Percentiles rank a stretch among this genome's conserved stretches.
These are phyloP conservation scores for Morone saxatilis DNA, from an alignment of 2,113 vertebrate genomes.

Conservation along the genomic window DNA sequence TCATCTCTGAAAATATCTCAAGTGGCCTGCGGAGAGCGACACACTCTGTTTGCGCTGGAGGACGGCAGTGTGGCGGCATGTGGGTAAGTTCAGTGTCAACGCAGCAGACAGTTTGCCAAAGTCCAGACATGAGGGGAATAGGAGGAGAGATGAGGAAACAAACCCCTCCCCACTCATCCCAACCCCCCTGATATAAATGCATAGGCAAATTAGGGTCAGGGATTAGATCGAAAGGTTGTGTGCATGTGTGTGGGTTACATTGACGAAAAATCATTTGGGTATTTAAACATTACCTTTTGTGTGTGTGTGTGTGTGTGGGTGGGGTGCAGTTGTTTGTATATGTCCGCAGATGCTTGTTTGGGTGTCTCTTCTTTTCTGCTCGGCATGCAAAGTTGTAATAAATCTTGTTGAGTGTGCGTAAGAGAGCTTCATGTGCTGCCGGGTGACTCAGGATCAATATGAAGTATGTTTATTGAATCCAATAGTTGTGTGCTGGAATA, in stretches of 20 bases:
- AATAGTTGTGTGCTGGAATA: slow-evolving; percentile 67
- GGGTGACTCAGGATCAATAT: slow-evolving; percentile 72
- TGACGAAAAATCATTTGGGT: slow-evolving; percentile 57
- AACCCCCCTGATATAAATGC: slow-evolving; percentile 54
- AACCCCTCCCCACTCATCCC: slow-evolving; percentile 66
- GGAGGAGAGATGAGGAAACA: slow-evolving; percentile 65
- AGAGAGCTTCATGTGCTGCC: slow-evolving; percentile 51
- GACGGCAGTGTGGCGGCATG: slow-evolving; percentile 83
- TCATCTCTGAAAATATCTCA: slow-evolving; percentile 83
- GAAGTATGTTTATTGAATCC: slow-evolving; percentile 78
- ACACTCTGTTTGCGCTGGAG: slow-evolving; percentile 79
- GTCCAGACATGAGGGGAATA: slow-evolving; percentile 44
- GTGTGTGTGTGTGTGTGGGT: neutral
- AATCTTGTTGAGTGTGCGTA: slow-evolving; percentile 64
- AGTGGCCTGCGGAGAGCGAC: slow-evolving; percentile 83
- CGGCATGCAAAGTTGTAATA: slow-evolving; percentile 64
- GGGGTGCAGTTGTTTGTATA: neutral
- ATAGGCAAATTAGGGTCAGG: slow-evolving; percentile 66
- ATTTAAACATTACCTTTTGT: slow-evolving; percentile 49
- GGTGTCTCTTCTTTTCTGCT: slow-evolving; percentile 46
- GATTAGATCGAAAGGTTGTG: slow-evolving; percentile 37
- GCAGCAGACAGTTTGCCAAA: slow-evolving; percentile 55
- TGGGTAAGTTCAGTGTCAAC: slow-evolving; percentile 88
- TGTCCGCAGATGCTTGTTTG: slow-evolving; percentile 4
- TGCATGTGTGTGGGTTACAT: slow-evolving; percentile 12